Base-by-base conservation (phyloP, 2,113 vertebrate species). In the Forbesichthys agassizii region DNA sequence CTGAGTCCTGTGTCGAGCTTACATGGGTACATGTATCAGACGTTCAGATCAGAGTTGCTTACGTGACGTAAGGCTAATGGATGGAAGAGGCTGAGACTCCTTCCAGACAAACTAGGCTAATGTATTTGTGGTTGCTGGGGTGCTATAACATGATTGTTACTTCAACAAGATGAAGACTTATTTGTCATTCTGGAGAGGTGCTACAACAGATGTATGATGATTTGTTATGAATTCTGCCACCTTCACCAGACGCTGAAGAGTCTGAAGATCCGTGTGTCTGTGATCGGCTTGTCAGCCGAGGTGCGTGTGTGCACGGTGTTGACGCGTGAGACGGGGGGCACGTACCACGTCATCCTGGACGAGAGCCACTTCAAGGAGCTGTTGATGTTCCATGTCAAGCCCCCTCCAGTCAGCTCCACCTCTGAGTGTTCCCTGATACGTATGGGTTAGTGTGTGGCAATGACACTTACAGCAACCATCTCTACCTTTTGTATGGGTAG, bases 351-450 rank as follows among this genome's bases (percentile, higher is more conserved):
- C 49, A 98, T 98, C 88, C 92, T 99, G 91, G 98, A 99, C 68
- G 98, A 99, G 92, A 91, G 92, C 67, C 97, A 99, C 89, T 99
- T 95, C 71, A 98, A 93, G 76, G 96, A 99, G 16, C 86, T 99
- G 64, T 87, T 99, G 59, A 94, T 93, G 84, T 92, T 94, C 73
- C 96, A 99, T 20, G 94, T 99, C 72, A 96, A 94, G 69, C 98
- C 98, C 46, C 96, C 96, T 42, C 96, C 97, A 12, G 94, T 95
- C 79, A 95, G 92, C 86, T 94, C 93, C 27, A 93, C 90, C 27
- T 96, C 96, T 1, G 98, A 99, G 73, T 98, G 96, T 75, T 99
- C 97, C 12, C 92, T 99, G 58, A 98, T 99, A 89, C 96, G 97
- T 58, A 99, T 99, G 98, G 98, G 98, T 99, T 53, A 71, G 84